Evolutionary conservation across 2,888 invertebrate species (phyloP), one percentile per base, ranked within the genome.

Genomic region (Caenorhabditis sp.): DNA sequence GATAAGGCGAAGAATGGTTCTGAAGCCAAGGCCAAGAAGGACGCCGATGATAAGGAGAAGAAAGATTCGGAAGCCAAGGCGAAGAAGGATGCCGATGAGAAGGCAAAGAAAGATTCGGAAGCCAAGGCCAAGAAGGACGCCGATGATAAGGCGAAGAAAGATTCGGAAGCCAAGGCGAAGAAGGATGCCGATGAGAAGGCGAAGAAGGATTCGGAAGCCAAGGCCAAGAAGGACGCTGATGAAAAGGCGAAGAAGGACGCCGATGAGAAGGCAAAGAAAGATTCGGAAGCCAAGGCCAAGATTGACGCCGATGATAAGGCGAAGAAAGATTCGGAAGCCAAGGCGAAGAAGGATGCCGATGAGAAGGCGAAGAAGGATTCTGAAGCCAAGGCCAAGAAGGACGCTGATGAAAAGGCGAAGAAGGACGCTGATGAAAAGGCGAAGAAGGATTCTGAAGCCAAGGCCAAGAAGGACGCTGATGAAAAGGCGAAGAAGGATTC

Each of bases 361-460:
- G 69, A 17, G 8, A 60, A 66, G 56, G 50, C 54, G 26, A 71
- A 76, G 65, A 66, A 67, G 61, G 63, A 67, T 12, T 67, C 60
- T 23, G 68, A 80, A 21, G 36, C 21, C 14, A 36, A 58, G 12
- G 67, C 49, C 49, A 64, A 66, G 53, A 59, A 65, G 27, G 65
- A 59, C 1, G 63, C 71, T 14, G 63, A 71, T 1, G 54, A 31
- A 10, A 69, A 31, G 31, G 31, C 31, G 5, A 31, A 31, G 31
- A 31, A 31, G 31, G 31, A 31, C 10, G 31, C 31, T 31, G 31
- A 31, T 31, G 31, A 31, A 10, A 31, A 31, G 31, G 31, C 31
- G 5, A 31, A 31, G 31, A 31, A 31, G 31, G 63, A 63, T 58
- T 54, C 68, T 26, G 31, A 31, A 31, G 31, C 10, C 10, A 57